Percentiles rank a stretch among this genome's conserved stretches.
Conservation (phyloP, 2,113 vertebrate species). For the Columbina picui region DNA sequence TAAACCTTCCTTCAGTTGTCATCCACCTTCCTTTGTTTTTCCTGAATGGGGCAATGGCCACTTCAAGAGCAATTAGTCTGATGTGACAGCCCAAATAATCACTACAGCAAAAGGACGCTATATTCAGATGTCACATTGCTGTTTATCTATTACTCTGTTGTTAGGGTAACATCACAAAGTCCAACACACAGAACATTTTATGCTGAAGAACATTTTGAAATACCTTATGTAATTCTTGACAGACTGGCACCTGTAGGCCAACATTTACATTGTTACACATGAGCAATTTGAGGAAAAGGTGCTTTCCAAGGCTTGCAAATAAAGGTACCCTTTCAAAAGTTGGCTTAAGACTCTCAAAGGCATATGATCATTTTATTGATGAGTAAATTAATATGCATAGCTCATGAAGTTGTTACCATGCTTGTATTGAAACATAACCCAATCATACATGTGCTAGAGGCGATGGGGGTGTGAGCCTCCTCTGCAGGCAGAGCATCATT, state of each 20-base stretch:
- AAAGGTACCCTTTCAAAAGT: neutral
- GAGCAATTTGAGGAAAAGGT: neutral
- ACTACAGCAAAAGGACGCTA: neutral
- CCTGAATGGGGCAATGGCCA: neutral
- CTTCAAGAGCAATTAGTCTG: neutral
- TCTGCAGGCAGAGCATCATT: neutral
- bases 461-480: neutral
- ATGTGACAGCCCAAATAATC: neutral
- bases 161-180: neutral
- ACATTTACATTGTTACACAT: neutral
- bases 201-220: neutral
- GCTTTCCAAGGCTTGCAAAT: neutral
- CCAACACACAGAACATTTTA: neutral
- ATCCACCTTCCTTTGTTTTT: neutral
- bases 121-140: fast-evolving
- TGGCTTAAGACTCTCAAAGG: neutral
- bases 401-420: neutral
- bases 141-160: too few species aligned
- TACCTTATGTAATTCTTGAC: neutral
- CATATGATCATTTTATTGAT: neutral
- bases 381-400: neutral
- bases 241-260: neutral
- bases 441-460: neutral
- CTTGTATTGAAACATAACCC: neutral
- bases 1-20: neutral